Base-by-base conservation (phyloP, 2,888 invertebrate genomes). In the Boloria selene region DNA sequence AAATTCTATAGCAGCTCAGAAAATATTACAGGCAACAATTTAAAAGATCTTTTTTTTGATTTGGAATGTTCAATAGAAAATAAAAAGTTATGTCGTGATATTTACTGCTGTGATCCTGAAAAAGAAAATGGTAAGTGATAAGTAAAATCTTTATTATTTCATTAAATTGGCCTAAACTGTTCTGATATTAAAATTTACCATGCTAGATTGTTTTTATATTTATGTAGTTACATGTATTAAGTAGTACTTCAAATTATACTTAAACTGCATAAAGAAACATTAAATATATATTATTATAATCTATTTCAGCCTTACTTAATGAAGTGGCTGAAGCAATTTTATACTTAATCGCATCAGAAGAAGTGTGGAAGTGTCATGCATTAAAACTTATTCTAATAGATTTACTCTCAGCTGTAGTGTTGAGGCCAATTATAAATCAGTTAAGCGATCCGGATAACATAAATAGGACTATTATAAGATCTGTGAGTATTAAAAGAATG, bases 361-460 rank as follows among this genome's bases (percentile, higher is more conserved):
- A 96, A 74, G 97, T 97, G 81, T 98, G 97, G 88, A 94, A 95
- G 72, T 97, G 97, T 81, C 94, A 96, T 76, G 94, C 97, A 1
- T 91, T 97, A 68, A 94, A 97, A 75, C 94, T 95, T 80, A 93
- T 98, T 61, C 88, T 96, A 31, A 93, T 96, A 78, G 97, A 92
- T 55, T 70, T 97, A 77, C 87, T 97, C 60, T 93, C 97, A 68
- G 94, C 96, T 22, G 95, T 96, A 79, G 94, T 96, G 61, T 93
- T 97, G 64, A 87, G 94, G 62, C 96, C 97, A 0, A 86, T 96
- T 47, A 88, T 97, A 56, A 93, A 95, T 78, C 87, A 96, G 73
- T 84, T 97, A 68, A 95, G 97, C 52, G 97, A 98, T 88, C 98
- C 98, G 60, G 97, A 98, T 93, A 97, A 96, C 82, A 95, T 98